phyloP scores from a whole-genome alignment of 1,140 invertebrate genomes.

The Zaprionus ghesquierei region DNA sequence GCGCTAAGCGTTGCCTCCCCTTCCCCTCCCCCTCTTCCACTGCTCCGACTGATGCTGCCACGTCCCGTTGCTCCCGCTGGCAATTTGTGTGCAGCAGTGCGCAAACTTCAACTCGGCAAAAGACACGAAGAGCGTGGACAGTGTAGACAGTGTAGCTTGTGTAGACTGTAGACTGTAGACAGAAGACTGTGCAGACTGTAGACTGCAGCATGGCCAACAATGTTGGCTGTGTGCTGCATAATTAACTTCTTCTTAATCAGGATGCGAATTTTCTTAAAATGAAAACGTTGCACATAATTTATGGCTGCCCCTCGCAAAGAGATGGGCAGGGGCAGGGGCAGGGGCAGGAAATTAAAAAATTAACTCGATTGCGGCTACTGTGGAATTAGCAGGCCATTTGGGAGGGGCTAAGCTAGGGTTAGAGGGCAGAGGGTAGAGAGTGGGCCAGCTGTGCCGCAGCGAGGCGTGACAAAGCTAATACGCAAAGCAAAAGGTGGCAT shows the following conservation, averaged over 20 bases:
- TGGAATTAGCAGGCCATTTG: slow-evolving; percentile 64
- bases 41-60: background rate
- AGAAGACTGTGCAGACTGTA: background rate
- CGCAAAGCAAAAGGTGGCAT: slow-evolving; percentile 75
- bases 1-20: slow-evolving; percentile 64
- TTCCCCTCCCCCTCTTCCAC: background rate
- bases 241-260: slow-evolving; percentile 66
- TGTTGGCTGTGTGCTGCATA: slow-evolving; percentile 27
- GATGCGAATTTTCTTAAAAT: slow-evolving; percentile 70
- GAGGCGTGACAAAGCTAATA: slow-evolving; percentile 75
- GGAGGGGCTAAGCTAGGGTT: background rate
- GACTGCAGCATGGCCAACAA: background rate
- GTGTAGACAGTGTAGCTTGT: background rate
- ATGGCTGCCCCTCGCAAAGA: slow-evolving; percentile 37
- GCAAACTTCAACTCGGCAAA: slow-evolving; percentile 37
- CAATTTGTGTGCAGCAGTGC: slow-evolving; percentile 65
- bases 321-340: background rate
- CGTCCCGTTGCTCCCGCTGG: slow-evolving; percentile 21
- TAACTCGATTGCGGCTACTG: slow-evolving; percentile 42
- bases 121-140: background rate
- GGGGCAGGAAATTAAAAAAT: slow-evolving; percentile 42
- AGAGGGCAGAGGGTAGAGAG: background rate
- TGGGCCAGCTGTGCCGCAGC: slow-evolving; percentile 30
- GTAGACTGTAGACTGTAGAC: background rate
- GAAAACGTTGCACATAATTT: slow-evolving; percentile 80